Base-by-base conservation (phyloP, 2,888 invertebrate species). In the Oxystoma pomonae region DNA sequence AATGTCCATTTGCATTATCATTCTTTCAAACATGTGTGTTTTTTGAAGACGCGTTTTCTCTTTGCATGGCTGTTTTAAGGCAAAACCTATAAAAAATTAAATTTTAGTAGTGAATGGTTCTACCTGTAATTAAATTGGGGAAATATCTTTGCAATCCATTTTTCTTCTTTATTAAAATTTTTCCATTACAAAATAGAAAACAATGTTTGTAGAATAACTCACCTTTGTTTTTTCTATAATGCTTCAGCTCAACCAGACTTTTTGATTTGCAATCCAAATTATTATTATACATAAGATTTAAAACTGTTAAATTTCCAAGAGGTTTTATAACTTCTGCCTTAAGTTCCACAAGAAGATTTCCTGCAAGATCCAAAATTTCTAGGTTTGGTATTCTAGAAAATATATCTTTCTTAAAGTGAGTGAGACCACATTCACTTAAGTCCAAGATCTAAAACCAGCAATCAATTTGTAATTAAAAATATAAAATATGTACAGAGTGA, bases 261-360 rank as follows among this genome's bases (percentile, higher is more conserved):
- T 82, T 83, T 70, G 79, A 76, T 71, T 83, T 83, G 72, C 89
- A 89, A 61, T 81, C 80, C 77, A 84, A 84, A 62, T 83, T 83
- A 68, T 87, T 88, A 66, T 83, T 83, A 20, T 82, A 77, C 1
- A 87, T 73, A 71, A 85, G 83, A 16, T 61, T 61, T 49, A 89
- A 70, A 58, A 80, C 75, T 60, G 82, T 80, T 57, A 88, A 72
- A 65, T 82, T 82, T 1, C 75, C 75, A 55, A 87, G 71, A 0
- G 82, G 80, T 60, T 80, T 74, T 2, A 88, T 77, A 0, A 84
- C 79, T 20, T 81, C 81, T 0, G 80, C 71, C 59, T 78, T 82
- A 0, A 88, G 65, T 2, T 83, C 82, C 16, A 85, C 80, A 66
- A 89, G 77, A 67, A 85, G 84, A 72, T 89, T 89, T 68, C 84